phyloP scores from a whole-genome alignment of 2,797 vertebrate genomes.

The Tolypeutes matacus region DNA sequence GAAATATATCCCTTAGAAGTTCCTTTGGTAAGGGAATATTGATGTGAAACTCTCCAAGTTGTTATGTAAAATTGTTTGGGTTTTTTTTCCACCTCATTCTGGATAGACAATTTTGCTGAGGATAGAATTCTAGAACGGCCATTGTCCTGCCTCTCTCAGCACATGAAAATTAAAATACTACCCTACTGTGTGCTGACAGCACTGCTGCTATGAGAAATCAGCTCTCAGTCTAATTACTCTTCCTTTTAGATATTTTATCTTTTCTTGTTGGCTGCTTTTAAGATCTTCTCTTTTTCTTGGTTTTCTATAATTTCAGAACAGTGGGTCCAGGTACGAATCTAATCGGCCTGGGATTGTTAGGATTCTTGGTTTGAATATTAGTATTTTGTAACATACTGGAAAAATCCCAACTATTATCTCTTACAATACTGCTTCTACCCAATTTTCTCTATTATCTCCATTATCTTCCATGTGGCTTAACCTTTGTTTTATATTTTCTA shows the following conservation, averaged over 20 bases:
- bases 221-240: neutral
- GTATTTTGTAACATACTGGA: neutral
- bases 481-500: neutral
- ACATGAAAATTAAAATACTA: neutral
- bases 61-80: neutral
- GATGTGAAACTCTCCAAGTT: neutral
- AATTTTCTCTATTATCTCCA: neutral
- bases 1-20: neutral
- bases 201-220: neutral
- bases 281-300: neutral
- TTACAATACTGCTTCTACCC: neutral
- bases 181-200: neutral
- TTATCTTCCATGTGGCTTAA: neutral
- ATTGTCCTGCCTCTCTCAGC: neutral
- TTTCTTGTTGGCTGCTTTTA: slow-evolving; percentile 8
- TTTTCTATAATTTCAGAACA: neutral
- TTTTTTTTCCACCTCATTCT: slow-evolving; percentile 6
- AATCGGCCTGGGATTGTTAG: neutral
- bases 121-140: neutral
- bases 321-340: neutral
- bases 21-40: slow-evolving; percentile 1
- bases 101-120: slow-evolving; percentile 40
- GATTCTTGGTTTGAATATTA: neutral
- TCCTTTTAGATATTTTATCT: neutral
- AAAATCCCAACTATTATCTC: neutral